Percentiles rank a stretch among this genome's conserved stretches.
Evolutionary conservation across 1,140 invertebrate genomes (phyloP).

Genomic region (Melanaphis sacchari): DNA sequence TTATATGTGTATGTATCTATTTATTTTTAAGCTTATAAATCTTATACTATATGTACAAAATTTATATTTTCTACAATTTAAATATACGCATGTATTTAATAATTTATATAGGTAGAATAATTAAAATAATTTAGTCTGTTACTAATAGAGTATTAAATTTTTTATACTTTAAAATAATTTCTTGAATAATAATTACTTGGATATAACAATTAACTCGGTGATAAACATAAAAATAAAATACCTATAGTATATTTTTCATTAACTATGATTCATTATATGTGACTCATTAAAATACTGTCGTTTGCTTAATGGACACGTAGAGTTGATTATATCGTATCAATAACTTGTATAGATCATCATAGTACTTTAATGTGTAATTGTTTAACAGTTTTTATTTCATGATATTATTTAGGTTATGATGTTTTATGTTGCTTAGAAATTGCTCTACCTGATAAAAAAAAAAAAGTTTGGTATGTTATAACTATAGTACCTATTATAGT

Average conservation of each 20-base stretch:
- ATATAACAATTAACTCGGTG: neutral
- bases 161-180: neutral
- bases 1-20: neutral
- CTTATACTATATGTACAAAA: neutral
- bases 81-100: neutral
- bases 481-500: neutral
- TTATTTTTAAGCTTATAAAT: neutral
- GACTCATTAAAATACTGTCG: neutral
- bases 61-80: neutral
- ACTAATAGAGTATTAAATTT: neutral
- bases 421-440: neutral
- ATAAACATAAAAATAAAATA: neutral
- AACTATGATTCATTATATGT: neutral
- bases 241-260: neutral
- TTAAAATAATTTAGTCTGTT: neutral
- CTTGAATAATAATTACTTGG: neutral
- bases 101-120: neutral
- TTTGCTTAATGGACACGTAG: constrained; percentile 22
- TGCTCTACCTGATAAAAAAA: neutral
- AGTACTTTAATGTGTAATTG: neutral
- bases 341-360: neutral
- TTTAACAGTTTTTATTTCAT: neutral
- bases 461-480: neutral
- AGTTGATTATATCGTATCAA: neutral
- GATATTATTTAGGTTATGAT: neutral